Percentiles rank a stretch among this genome's conserved stretches.
phyloP scores from a whole-genome alignment of 1,140 invertebrate species.

The Sitobion miscanthi region DNA sequence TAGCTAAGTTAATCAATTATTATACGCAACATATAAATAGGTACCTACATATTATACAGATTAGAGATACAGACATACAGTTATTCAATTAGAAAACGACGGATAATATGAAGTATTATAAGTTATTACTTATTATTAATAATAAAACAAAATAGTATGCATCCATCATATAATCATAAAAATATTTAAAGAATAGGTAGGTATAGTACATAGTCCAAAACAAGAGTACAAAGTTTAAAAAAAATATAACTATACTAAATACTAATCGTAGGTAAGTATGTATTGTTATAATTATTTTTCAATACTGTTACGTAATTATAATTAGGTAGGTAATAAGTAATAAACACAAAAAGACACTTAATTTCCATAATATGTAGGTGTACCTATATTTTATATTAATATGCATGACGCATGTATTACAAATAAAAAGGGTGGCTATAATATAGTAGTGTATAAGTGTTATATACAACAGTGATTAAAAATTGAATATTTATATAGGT shows the following conservation, averaged over 20 bases:
- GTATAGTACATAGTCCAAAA: neutral
- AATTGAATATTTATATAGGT: neutral
- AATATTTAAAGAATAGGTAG: neutral
- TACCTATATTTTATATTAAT: neutral
- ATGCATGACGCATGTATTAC: neutral
- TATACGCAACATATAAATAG: too few species aligned
- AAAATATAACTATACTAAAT: neutral
- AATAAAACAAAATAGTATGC: neutral
- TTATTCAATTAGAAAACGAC: too few species aligned
- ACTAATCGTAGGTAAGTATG: neutral
- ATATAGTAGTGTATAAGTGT: neutral
- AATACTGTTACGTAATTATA: neutral
- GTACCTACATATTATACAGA: too few species aligned
- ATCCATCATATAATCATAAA: neutral
- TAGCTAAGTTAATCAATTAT: too few species aligned
- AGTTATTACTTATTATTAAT: neutral
- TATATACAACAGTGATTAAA: neutral
- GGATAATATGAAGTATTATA: too few species aligned
- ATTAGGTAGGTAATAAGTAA: too few species aligned
- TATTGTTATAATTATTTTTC: neutral
- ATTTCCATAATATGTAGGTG: neutral
- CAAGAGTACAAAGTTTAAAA: neutral
- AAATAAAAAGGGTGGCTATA: neutral
- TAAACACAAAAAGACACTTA: neutral
- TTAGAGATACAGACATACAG: too few species aligned